Conservation (phyloP, 1,140 invertebrate species). For the Drosophila melanica region DNA sequence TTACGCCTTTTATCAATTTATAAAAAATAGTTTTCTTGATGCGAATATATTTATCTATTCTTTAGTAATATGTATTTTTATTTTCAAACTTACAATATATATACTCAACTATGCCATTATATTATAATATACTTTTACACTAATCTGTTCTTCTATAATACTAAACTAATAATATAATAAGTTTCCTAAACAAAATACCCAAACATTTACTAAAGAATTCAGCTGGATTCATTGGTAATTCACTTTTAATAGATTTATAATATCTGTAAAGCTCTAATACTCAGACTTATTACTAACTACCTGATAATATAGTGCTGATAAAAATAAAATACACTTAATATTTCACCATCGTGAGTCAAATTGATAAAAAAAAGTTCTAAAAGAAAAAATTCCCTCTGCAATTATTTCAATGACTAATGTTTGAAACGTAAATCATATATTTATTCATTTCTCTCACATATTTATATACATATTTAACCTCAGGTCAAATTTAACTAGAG, state of each 20-base stretch:
- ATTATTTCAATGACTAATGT: not conserved
- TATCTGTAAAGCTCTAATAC: not conserved
- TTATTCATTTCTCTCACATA: not conserved
- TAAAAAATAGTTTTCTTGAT: too few species aligned
- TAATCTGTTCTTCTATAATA: too few species aligned
- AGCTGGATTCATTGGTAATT: not conserved
- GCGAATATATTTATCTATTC: too few species aligned
- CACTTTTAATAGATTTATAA: not conserved
- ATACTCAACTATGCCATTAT: too few species aligned
- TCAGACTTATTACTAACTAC: not conserved
- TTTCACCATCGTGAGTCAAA: not conserved
- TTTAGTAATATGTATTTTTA: too few species aligned
- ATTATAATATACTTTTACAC: too few species aligned
- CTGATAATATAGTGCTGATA: not conserved
- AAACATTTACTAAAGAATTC: not conserved
- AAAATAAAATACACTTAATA: not conserved
- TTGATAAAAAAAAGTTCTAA: not conserved
- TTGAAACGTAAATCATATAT: too few species aligned
- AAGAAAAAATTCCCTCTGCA: not conserved
- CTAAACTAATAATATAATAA: too few species aligned
- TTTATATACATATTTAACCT: not conserved
- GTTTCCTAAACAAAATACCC: too few species aligned
- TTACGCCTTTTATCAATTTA: too few species aligned
- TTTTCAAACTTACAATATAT: too few species aligned
- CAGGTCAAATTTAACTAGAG: slow-evolving; percentile 5